Percentiles rank a stretch among this genome's conserved stretches.
Conservation (phyloP, 2,797 vertebrate species). For the Lepidocolaptes lacrymiger region DNA sequence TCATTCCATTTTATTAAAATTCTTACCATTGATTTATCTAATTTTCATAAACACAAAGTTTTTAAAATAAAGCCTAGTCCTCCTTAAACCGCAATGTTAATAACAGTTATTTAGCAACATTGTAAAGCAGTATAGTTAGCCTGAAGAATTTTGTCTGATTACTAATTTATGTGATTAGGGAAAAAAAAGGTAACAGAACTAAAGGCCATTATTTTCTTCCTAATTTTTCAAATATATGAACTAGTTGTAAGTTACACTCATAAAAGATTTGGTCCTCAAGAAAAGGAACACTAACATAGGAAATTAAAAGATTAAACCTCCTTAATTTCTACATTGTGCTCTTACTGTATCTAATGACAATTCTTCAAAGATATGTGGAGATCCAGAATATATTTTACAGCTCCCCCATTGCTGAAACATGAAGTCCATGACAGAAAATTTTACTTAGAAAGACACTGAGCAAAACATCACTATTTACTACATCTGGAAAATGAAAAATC, state of each 20-base stretch:
- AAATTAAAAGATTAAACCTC: not conserved
- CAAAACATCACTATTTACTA: not conserved
- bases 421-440: not conserved
- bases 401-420: not conserved
- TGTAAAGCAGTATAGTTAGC: not conserved
- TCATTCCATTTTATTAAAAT: conserved; percentile 40
- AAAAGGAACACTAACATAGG: not conserved
- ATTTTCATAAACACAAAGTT: not conserved
- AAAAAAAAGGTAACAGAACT: not conserved
- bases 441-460: conserved; percentile 10
- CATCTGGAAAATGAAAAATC: conserved; percentile 39
- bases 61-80: not conserved
- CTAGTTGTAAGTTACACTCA: not conserved
- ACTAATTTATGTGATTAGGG: not conserved
- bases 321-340: not conserved
- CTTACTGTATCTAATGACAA: not conserved
- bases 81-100: not conserved
- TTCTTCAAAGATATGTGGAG: conserved; percentile 12
- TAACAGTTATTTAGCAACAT: not conserved
- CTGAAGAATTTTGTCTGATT: not conserved
- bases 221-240: not conserved
- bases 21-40: not conserved
- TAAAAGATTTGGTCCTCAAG: not conserved
- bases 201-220: not conserved
- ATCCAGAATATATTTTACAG: not conserved